Percentiles rank a stretch among this genome's conserved stretches.
These are phyloP conservation scores for Villa cingulata DNA, from an alignment of 2,888 invertebrate genomes.

Conservation along the genomic window DNA sequence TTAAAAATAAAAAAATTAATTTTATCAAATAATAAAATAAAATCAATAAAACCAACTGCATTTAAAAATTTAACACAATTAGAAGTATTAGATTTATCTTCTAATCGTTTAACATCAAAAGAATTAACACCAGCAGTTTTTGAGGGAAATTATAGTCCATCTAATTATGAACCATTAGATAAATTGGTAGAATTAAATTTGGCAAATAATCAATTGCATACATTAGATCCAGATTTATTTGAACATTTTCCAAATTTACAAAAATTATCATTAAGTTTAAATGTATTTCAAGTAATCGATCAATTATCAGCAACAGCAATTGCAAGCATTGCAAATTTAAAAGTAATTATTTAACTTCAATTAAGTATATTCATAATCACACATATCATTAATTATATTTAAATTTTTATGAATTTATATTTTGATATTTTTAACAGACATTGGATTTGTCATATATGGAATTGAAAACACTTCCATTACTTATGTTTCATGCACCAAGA, in stretches of 20 bases:
- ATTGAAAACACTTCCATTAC: conserved; percentile 46
- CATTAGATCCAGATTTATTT: conserved; percentile 57
- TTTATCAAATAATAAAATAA: conserved; percentile 50
- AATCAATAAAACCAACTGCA: conserved; percentile 43
- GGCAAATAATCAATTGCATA: conserved; percentile 55
- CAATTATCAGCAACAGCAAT: conserved; percentile 50
- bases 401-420: conserved; percentile 1
- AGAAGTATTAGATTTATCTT: conserved; percentile 50
- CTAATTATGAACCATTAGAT: conserved; percentile 22
- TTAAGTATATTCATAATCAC: neutral
- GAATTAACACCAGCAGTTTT: conserved; percentile 50
- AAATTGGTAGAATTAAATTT: conserved; percentile 37
- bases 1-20: conserved; percentile 41
- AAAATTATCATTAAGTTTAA: conserved; percentile 55
- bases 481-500: conserved; percentile 53
- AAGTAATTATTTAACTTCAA: conserved; percentile 37
- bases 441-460: conserved; percentile 56
- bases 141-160: conserved; percentile 37
- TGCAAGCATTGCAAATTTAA: conserved; percentile 46
- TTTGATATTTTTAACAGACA: conserved; percentile 34
- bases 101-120: conserved; percentile 50
- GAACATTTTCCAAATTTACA: conserved; percentile 57
- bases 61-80: conserved; percentile 51
- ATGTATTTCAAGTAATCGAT: conserved; percentile 56
- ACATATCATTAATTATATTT: conserved; percentile 8